Evolutionary conservation across 2,888 invertebrate species (phyloP), one percentile per base, ranked within the genome.

Genomic region (Pardosa pseudoannulata): DNA sequence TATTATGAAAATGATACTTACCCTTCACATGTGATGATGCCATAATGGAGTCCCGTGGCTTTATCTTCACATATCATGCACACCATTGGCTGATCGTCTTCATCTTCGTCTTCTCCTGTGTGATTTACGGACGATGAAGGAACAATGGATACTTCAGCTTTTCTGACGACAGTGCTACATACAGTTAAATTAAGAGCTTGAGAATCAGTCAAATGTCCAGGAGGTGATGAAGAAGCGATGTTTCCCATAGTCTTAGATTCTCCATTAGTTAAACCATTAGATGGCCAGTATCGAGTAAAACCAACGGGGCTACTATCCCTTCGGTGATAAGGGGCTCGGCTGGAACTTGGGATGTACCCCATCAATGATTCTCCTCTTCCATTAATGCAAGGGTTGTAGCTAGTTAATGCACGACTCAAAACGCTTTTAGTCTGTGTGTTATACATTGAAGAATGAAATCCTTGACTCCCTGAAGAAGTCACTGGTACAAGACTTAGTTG

Each of bases 61-160:
- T 97, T 97, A 91, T 99, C 99, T 92, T 97, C 97, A 92, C 99
- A 99, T 90, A 99, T 99, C 96, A 98, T 97, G 92, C 98, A 98
- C 89, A 98, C 97, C 95, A 98, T 95, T 16, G 86, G 88, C 19
- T 78, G 67, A 28, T 83, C 79, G 19, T 88, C 83, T 23, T 86
- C 86, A 1, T 78, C 81, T 0, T 83, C 88, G 6, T 88, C 82
- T 13, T 76, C 72, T 11, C 71, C 82, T 16, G 16, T 31, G 27
- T 50, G 41, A 16, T 75, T 80, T 13, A 62, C 62, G 23, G 87
- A 87, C 19, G 81, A 82, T 27, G 71, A 71, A 27, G 80, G 46
- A 1, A 65, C 62, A 32, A 62, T 41, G 6, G 75, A n/a, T 19
- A 32, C 23, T 32, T 76, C 82, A 27, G 23, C 36, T 46, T 31